Evolutionary conservation across 1,140 invertebrate genomes (phyloP), one percentile per base, ranked within the genome.

Genomic region (Leptopilina boulardi): DNA sequence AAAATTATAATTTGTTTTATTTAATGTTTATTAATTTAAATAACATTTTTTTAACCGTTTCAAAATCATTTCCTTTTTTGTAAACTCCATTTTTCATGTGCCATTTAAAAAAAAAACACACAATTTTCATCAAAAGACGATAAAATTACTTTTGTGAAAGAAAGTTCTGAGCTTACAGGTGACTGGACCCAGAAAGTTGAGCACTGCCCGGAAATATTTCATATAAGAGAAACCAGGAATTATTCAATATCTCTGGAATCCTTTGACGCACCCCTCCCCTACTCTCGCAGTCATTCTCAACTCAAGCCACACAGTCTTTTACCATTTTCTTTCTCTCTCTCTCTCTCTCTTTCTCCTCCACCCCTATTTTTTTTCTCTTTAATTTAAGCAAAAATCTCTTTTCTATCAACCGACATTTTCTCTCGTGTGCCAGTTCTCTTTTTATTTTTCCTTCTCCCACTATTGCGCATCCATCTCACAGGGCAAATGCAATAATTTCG

Each of bases 171-270:
- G 10, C 23, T 59, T 26, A 59, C 56, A 59, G 56, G 21, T 59
- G 10, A 13, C 56, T 23, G 56, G 8, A 15, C 34, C 34, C 56
- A 59, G 11, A 59, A 59, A 44, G 42, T 23, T 26, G 56, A 11
- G 23, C 19, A n/a, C 26, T 30, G 26, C 11, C 59, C 26, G 59
- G 59, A 30, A 66, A 66, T 34, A 66, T 66, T 66, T 66, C 59
- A 66, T 66, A 66, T 66, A 66, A 66, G 59, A 11, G 56, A 13
- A 66, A 66, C 23, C 59, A 66, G 59, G 23, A 66, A 66, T 66
- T 66, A 66, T 66, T 66, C 59, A 66, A 66, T 66, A 66, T 66
- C 59, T 30, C 23, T 34, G 59, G 59, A 66, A 66, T 66, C 59
- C 26, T 66, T 66, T 66, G 59, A 66, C 59, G 59, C 59, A 66